Conservation (phyloP, 2,113 vertebrate genomes). For the Abramis brama region DNA sequence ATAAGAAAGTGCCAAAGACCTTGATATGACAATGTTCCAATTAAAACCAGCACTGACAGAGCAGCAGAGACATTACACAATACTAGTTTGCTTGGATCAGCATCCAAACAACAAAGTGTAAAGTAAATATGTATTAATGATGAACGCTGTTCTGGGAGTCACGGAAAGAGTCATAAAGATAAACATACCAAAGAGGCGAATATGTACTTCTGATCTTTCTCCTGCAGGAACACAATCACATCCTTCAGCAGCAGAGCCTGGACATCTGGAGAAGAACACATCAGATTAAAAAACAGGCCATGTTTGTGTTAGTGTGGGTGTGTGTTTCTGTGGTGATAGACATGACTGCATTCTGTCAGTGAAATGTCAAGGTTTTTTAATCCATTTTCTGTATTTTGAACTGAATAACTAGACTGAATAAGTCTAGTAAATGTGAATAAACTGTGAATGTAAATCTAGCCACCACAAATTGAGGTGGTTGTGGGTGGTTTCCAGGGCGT, state of each 20-base stretch:
- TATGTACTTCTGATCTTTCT: constrained; percentile 93
- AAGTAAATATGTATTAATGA: neutral
- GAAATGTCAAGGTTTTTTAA: constrained; percentile 3
- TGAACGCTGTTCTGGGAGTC: neutral
- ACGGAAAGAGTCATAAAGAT: neutral
- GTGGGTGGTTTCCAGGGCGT: neutral
- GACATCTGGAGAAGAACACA: constrained; percentile 77
- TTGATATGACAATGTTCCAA: neutral
- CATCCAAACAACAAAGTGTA: neutral
- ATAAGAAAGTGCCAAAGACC: neutral
- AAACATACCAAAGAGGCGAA: constrained; percentile 89
- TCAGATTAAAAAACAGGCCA: neutral
- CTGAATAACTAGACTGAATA: neutral
- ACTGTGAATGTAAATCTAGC: neutral
- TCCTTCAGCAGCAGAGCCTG: constrained; percentile 91
- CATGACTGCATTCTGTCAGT: neutral
- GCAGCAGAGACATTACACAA: neutral
- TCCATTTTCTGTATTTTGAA: neutral
- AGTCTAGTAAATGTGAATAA: neutral
- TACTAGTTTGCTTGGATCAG: neutral
- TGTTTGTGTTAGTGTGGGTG: constrained; percentile 1
- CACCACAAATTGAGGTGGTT: neutral
- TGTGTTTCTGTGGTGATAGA: constrained; percentile 3
- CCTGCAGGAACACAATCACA: constrained; percentile 89
- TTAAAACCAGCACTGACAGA: neutral